These are phyloP conservation scores for Platichthys flesus DNA, from an alignment of 2,113 vertebrate species.

Conservation along the genomic window DNA sequence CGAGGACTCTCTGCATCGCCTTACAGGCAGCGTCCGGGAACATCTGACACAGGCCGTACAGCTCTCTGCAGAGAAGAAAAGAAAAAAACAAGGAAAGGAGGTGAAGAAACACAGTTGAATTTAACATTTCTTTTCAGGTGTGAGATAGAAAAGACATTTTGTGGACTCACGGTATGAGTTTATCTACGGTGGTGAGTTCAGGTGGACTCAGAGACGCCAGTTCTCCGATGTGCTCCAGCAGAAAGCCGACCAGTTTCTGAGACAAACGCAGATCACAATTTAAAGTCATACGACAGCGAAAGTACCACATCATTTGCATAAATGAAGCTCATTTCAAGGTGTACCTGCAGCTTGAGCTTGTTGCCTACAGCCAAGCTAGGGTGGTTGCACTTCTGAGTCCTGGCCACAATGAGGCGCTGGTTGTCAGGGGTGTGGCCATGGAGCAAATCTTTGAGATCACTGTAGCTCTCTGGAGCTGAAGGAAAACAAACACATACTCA, in stretches of 20 bases:
- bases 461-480: constrained; percentile 87
- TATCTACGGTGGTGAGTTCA: constrained; percentile 86
- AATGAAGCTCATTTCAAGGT: not conserved
- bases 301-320: not conserved
- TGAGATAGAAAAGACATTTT: not conserved
- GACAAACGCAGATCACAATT: constrained; percentile 9
- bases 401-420: constrained; percentile 89
- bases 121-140: not conserved
- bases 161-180: constrained; percentile 87
- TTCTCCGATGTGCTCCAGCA: constrained; percentile 91
- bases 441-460: constrained; percentile 84
- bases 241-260: constrained; percentile 92
- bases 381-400: constrained; percentile 92
- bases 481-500: not conserved
- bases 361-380: constrained; percentile 91
- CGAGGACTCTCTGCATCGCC: constrained; percentile 82
- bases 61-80: constrained; percentile 76
- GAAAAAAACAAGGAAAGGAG: not conserved
- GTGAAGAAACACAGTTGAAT: not conserved
- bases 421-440: constrained; percentile 83
- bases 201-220: constrained; percentile 84
- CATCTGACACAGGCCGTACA: constrained; percentile 91
- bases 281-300: not conserved
- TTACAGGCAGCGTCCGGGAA: constrained; percentile 88
- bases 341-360: constrained; percentile 90